These are phyloP conservation scores for Homalodisca vitripennis DNA, from an alignment of 1,140 invertebrate genomes.

Conservation along the genomic window DNA sequence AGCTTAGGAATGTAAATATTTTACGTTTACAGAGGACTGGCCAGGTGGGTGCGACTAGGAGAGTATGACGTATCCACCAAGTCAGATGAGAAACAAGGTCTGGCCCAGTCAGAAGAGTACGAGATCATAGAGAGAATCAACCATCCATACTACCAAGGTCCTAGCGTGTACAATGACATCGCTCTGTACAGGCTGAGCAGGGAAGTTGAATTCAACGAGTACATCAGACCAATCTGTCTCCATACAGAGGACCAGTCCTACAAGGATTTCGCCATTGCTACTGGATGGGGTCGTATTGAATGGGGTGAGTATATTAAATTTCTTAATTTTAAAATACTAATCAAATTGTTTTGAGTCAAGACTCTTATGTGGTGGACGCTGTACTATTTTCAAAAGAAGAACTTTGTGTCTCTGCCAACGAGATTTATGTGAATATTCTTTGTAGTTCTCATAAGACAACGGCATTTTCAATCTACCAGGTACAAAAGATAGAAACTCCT, in stretches of 20 bases:
- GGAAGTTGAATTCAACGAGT: slow-evolving; percentile 44
- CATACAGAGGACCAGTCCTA: slow-evolving; percentile 40
- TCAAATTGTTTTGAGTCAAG: too few species aligned
- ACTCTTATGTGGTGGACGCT: too few species aligned
- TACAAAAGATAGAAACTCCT: too few species aligned
- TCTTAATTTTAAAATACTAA: too few species aligned
- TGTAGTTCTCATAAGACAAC: too few species aligned
- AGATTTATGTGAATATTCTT: too few species aligned
- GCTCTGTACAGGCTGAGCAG: slow-evolving; percentile 53
- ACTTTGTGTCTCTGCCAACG: too few species aligned
- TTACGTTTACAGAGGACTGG: slow-evolving; percentile 22
- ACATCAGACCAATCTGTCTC: slow-evolving; percentile 51
- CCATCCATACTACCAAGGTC: slow-evolving; percentile 51
- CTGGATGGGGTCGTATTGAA: too few species aligned
- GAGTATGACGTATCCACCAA: not conserved
- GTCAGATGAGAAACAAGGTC: not conserved
- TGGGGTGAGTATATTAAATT: too few species aligned
- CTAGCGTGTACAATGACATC: slow-evolving; percentile 57
- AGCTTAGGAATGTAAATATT: too few species aligned
- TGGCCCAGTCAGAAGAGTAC: slow-evolving; percentile 11
- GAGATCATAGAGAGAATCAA: slow-evolving; percentile 40
- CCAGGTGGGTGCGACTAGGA: slow-evolving; percentile 28
- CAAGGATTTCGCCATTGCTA: slow-evolving; percentile 40
- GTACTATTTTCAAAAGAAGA: too few species aligned
- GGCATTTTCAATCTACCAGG: too few species aligned